Conservation (phyloP, 1,140 invertebrate species). For the Drosophila ficusphila region DNA sequence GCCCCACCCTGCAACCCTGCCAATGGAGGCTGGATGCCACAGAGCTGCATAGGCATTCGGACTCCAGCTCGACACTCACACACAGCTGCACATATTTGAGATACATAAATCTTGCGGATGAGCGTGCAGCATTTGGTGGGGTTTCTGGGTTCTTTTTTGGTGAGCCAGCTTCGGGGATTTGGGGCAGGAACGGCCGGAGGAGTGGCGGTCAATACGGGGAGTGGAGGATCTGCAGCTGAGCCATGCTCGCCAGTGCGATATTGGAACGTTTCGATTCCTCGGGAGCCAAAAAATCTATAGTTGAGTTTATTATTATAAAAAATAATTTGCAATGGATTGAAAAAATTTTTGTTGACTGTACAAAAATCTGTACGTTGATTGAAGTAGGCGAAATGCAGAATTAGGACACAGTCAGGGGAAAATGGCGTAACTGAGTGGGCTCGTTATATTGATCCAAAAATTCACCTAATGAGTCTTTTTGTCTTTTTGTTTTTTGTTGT, state of each 20-base stretch:
- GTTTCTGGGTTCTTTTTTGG: conserved; percentile 40
- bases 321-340: background rate
- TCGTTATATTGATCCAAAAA: too few relatives aligned
- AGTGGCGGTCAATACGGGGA: background rate
- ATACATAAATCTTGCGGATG: conserved; percentile 81
- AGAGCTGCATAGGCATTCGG: conserved; percentile 70
- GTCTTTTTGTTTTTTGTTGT: too few relatives aligned
- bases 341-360: too few relatives aligned
- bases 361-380: too few relatives aligned
- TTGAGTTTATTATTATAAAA: background rate
- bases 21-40: conserved; percentile 34
- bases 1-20: conserved; percentile 12
- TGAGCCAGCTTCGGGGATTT: conserved; percentile 38
- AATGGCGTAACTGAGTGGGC: too few relatives aligned
- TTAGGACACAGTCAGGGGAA: too few relatives aligned
- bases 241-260: conserved; percentile 4
- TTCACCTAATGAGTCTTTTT: too few relatives aligned
- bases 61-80: conserved; percentile 51
- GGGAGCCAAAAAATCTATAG: background rate
- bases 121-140: conserved; percentile 64
- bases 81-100: conserved; percentile 65
- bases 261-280: background rate
- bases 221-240: conserved; percentile 31
- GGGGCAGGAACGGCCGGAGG: conserved; percentile 3
- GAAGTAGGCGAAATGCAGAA: too few relatives aligned